Evolutionary conservation across 2,797 vertebrate species (phyloP).

Genomic region (Pangasius mekongensis): DNA sequence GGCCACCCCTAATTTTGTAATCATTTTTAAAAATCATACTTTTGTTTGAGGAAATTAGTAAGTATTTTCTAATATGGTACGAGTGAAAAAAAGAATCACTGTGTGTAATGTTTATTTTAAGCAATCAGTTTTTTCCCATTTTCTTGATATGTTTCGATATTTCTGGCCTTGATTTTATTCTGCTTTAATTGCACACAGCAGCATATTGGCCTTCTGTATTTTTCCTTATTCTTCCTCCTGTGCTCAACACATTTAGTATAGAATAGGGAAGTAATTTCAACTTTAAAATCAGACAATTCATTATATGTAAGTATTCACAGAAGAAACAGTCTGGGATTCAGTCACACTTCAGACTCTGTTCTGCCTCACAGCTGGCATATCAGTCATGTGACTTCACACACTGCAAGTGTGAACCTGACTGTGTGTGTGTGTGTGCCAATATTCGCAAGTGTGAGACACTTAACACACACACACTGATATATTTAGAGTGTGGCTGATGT

Average conservation of each 20-base stretch:
- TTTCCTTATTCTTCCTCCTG: background rate
- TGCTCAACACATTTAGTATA: background rate
- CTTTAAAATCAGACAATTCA: background rate
- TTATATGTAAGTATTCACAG: background rate
- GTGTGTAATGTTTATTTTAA: background rate
- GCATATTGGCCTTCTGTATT: background rate
- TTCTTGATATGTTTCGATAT: background rate
- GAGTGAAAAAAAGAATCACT: background rate
- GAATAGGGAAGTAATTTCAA: background rate
- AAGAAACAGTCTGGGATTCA: no score
- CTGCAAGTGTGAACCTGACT: slow-evolving; percentile 19
- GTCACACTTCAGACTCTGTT: background rate
- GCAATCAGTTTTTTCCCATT: background rate
- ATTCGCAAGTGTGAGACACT: slow-evolving; percentile 9
- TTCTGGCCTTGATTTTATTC: background rate
- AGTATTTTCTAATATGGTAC: background rate
- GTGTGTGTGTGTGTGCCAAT: slow-evolving; percentile 25
- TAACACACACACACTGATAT: slow-evolving; percentile 47
- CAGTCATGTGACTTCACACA: slow-evolving; percentile 17
- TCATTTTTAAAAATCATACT: background rate
- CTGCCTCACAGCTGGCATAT: background rate
- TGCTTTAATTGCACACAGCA: background rate
- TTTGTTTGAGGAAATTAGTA: background rate
- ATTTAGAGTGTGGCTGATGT: slow-evolving; percentile 46
- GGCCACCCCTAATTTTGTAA: background rate